Evolutionary conservation across 2,113 vertebrate genomes (phyloP).

Genomic region (Nymphicus hollandicus): DNA sequence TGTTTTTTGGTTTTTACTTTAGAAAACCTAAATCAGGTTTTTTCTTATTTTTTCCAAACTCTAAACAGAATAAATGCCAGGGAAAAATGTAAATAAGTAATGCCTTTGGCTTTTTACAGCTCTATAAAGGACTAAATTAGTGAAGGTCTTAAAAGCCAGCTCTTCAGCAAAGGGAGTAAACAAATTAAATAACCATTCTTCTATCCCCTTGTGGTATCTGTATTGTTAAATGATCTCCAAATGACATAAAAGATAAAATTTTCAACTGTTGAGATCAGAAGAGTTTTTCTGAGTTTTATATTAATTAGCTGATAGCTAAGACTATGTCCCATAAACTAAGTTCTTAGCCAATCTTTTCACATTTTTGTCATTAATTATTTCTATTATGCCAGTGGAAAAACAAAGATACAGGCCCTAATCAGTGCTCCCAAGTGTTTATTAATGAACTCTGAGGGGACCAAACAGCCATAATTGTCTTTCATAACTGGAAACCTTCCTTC

Average conservation of each 20-base stretch:
- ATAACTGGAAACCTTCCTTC: neutral
- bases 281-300: neutral
- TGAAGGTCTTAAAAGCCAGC: neutral
- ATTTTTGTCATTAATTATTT: slow-evolving; percentile 13
- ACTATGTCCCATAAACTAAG: neutral
- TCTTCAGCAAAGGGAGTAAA: neutral
- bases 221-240: neutral
- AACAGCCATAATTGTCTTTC: neutral
- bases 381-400: neutral
- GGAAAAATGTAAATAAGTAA: neutral
- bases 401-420: slow-evolving; percentile 1
- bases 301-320: slow-evolving; percentile 5
- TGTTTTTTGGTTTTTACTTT: neutral
- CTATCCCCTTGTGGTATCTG: neutral
- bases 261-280: neutral
- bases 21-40: neutral
- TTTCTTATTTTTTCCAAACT: neutral
- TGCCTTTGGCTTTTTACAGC: neutral
- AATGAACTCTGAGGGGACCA: neutral
- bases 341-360: neutral
- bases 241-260: neutral
- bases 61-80: neutral
- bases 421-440: slow-evolving; percentile 13
- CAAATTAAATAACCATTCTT: neutral
- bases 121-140: neutral